Evolutionary conservation across 2,888 invertebrate genomes (phyloP), one percentile per base, ranked within the genome.

Genomic region (Lasiommata megera): DNA sequence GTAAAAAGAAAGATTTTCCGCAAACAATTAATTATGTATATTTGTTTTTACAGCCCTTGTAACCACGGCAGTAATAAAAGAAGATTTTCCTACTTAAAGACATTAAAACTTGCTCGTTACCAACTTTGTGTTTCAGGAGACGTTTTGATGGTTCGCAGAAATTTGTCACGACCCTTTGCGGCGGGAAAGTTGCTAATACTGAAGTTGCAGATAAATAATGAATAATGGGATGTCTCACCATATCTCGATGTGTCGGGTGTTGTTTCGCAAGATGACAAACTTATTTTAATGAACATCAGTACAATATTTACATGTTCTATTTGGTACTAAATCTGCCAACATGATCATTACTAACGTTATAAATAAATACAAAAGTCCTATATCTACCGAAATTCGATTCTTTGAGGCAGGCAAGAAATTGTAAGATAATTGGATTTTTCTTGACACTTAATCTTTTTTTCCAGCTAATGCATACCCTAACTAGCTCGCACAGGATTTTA

Each of bases 131-230:
- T 44, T 44, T 44, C 28, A 44, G 12, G 28, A 44, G 44, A 29
- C 28, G 44, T 29, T 44, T 44, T 44, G 44, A 44, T 44, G 28
- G 46, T 46, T 31, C 29, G 31, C 14, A 31, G 31, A 46, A 16
- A 46, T 46, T 46, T 46, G 46, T 46, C 46, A 44, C 12, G 41
- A 43, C 16, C 29, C 44, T 12, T 46, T 46, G 31, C 51, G 31
- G 23, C 23, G 23, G 37, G 23, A 37, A 50, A 37, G 28, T 37
- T 37, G 36, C 36, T 36, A 29, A 46, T 46, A 29, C 29, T 9
- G 16, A 46, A 46, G 16, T 44, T 44, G 3, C 6, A 16, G 29
- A 31, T 28, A 43, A 43, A 43, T 28, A 43, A 43, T 43, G 28
- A 43, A 43, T 43, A 43, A 43, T 43, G 28, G 28, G 1, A 1